Base-by-base conservation (phyloP, 2,797 vertebrate species). In the Margarornis squamiger region DNA sequence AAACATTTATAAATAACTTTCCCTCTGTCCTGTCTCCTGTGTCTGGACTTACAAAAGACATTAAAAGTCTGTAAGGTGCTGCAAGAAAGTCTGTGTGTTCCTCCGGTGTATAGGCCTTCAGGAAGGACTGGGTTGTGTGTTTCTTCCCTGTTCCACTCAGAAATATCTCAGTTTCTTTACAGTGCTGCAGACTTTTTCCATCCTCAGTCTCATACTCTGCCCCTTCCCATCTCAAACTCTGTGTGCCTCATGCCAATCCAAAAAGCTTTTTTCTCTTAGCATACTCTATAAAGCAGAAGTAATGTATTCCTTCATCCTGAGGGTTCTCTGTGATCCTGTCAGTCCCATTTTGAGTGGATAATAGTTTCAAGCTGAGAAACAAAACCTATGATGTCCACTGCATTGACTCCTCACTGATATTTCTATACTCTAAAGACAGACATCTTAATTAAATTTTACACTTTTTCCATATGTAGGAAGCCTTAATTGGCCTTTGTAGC, bases 401-500 rank as follows among this genome's bases (percentile, higher is more conserved):
- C 75, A 72, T 92, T 81, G 77, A 68, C 72, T 86, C 22, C 22
- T 92, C 48, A 54, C 41, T 52, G 18, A 14, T 75, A 34, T 91
- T 90, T 67, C 73, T 81, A 1, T 75, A 45, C 18, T 68, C 27
- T 81, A 34, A 83, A 49, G 74, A 71, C 30, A 87, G 71, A 86
- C 21, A 7, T 78, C 43, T 72, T 75, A 82, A 91, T 89, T 79
- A 91, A 71, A 58, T 71, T 59, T 88, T 67, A 15, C 12, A 39
- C 7, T 85, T 92, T 90, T 89, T 74, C 71, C 34, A 9, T 89
- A 67, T 51, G 75, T 85, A 65, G 13, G 24, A 91, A 92, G 17
- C 8, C 51, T 85, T 95, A 91, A 89, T 89, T 91, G 10, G 59
- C 18, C 65, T 83, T 80, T n/a, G 34, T 55, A 82, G 36, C 32